These are phyloP conservation scores for Notocelia uddmanniana DNA, from an alignment of 2,888 invertebrate genomes.

Conservation along the genomic window DNA sequence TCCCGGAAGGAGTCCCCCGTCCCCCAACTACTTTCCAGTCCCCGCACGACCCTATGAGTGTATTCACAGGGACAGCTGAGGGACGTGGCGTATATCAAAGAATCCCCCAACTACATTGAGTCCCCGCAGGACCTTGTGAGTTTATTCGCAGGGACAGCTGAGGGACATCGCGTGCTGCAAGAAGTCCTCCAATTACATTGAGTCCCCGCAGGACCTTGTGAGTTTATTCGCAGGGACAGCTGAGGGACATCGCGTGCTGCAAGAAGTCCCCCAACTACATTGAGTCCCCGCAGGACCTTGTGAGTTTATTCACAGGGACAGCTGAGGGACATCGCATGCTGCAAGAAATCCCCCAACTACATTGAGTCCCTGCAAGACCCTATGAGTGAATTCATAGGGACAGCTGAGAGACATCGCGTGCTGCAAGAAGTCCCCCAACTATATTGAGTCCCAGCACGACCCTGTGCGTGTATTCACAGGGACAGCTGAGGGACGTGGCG, in stretches of 20 bases:
- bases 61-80: neutral
- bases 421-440: too few species aligned
- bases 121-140: neutral
- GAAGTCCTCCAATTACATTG: conserved; percentile 4
- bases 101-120: conserved; percentile 18
- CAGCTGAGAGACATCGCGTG: too few species aligned
- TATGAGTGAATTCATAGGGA: too few species aligned
- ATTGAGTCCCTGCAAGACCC: neutral
- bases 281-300: too few species aligned
- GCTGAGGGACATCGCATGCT: neutral
- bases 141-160: too few species aligned
- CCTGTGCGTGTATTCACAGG: neutral
- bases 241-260: too few species aligned
- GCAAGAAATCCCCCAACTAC: neutral
- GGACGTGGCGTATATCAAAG: too few species aligned
- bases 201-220: neutral
- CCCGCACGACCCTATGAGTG: conserved; percentile 3
- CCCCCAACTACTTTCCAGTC: neutral
- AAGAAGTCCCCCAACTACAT: too few species aligned
- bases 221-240: neutral
- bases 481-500: neutral
- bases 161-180: conserved; percentile 8
- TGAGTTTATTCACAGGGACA: too few species aligned
- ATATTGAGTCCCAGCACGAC: too few species aligned
- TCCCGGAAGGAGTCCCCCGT: neutral